Evolutionary conservation across 2,888 invertebrate species (phyloP), one percentile per base, ranked within the genome.

Genomic region (Dynastes grantii): DNA sequence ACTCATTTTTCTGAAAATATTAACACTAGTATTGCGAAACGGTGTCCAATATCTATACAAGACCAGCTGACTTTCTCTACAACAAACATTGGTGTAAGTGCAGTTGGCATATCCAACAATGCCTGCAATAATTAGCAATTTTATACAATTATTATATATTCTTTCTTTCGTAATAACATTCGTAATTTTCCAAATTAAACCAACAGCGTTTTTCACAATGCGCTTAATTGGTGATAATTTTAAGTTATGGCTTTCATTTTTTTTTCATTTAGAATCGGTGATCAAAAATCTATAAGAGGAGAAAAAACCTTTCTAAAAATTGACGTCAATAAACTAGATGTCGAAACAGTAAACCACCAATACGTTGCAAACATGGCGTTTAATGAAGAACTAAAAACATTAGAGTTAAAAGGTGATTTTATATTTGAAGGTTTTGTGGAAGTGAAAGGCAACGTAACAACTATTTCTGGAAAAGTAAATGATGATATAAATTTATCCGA

Each of bases 301-400:
- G 81, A 83, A 27, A 89, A 88, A 83, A 85, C 83, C 0, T 87
- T 89, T 73, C 80, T 78, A 16, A 84, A 86, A 80, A 55, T 88
- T 49, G 68, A 82, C 63, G 82, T 87, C 0, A 80, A 86, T 27
- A 80, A 85, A 73, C 51, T 88, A 37, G 83, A 81, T 63, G 86
- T 89, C 77, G 81, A 83, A 0, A 80, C 64, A 11, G 70, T 88
- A 2, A 88, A 88, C 80, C 45, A 51, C 1, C 9, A 37, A 49
- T 51, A 80, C 27, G 80, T 84, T 6, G 78, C 80, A 13, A 80
- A 85, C 45, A 82, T 88, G 63, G 77, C 85, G 4, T 85, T 82
- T 76, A 83, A 81, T 32, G 78, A 82, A 63, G 78, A 81, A 8
- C 61, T 61, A 2, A 73, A 75, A n/a, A 64, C 83, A 11, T 61